Base-by-base conservation (phyloP, 2,797 vertebrate genomes). In the Sphenopsis melanotis region DNA sequence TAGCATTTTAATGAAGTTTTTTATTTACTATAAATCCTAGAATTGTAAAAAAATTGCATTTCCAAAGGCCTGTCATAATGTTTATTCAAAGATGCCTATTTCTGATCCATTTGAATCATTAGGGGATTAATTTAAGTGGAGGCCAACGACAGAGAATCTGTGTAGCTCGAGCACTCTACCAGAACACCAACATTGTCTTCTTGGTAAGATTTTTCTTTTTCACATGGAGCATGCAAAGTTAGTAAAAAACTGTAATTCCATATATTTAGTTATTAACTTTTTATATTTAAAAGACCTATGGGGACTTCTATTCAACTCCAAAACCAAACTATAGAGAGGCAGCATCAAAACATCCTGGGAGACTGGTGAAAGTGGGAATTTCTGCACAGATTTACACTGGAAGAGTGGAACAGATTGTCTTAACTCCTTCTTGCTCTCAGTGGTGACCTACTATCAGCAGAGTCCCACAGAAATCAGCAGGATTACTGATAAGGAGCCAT, bases 111-210 rank as follows among this genome's bases (percentile, higher is more conserved):
- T 98, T 24, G 97, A 61, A 82, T 97, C 83, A 64, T 69, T 97
- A 99, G 99, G 99, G 99, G 68, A 99, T 99, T 98, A 99, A 99
- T 95, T 98, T 99, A 91, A 99, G 99, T 50, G 99, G 99, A 16
- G 99, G 99, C 6, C 99, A 99, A 96, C 98, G 99, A 56, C 99
- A 99, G 97, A 98, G 99, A 41, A 99, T 99, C 96, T 99, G 99
- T 68, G 99, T 99, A 93, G 99, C 98, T 80, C 97, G 99, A 94
- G 99, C 99, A 10, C 98, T 99, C 53, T 99, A 99, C 96, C 99
- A 99, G 96, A 99, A 99, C 97, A 99, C 99, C 97, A 99, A 99
- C 97, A 98, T 99, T 19, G 99, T 99, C 96, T 99, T 99, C 97
- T 97, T 99, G 99, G 99, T 99, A 98, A 98, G 98, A 68, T 60